These are phyloP conservation scores for Acanthiza pusilla DNA, from an alignment of 2,797 vertebrate species.

Conservation along the genomic window DNA sequence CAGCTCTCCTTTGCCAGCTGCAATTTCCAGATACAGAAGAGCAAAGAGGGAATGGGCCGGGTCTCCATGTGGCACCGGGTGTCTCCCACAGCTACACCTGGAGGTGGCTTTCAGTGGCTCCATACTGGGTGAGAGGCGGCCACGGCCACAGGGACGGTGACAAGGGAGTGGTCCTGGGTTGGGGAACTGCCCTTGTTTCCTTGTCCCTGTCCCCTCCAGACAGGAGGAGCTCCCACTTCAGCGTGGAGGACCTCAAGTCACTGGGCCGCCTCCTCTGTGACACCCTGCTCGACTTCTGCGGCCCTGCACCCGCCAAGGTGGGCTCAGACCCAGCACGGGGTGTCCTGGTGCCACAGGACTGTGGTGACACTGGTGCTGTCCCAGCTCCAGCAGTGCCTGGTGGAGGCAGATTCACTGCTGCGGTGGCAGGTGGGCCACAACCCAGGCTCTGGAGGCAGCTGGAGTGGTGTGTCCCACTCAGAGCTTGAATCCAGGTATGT, in stretches of 20 bases:
- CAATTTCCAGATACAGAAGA: slow-evolving; percentile 90
- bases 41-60: slow-evolving; percentile 90
- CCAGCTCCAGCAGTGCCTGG: slow-evolving; percentile 81
- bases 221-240: slow-evolving; percentile 85
- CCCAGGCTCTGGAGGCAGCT: slow-evolving; percentile 46
- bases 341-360: accelerated
- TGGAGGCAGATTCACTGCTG: slow-evolving; percentile 74
- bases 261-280: slow-evolving; percentile 88
- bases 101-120: slow-evolving; percentile 91
- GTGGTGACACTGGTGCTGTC: accelerated
- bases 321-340: not conserved
- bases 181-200: not conserved
- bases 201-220: slow-evolving; percentile 68
- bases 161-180: accelerated
- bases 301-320: slow-evolving; percentile 87
- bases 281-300: slow-evolving; percentile 90
- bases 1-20: slow-evolving; percentile 93
- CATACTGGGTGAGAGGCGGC: slow-evolving; percentile 79
- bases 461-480: slow-evolving; percentile 76
- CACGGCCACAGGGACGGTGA: accelerated
- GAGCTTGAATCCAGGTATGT: slow-evolving; percentile 91
- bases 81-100: slow-evolving; percentile 94
- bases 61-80: slow-evolving; percentile 91
- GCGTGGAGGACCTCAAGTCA: slow-evolving; percentile 82
- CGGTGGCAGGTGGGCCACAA: slow-evolving; percentile 70